Evolutionary conservation across 2,888 invertebrate species (phyloP), one percentile per base, ranked within the genome.

Genomic region (Drosophila leonis): DNA sequence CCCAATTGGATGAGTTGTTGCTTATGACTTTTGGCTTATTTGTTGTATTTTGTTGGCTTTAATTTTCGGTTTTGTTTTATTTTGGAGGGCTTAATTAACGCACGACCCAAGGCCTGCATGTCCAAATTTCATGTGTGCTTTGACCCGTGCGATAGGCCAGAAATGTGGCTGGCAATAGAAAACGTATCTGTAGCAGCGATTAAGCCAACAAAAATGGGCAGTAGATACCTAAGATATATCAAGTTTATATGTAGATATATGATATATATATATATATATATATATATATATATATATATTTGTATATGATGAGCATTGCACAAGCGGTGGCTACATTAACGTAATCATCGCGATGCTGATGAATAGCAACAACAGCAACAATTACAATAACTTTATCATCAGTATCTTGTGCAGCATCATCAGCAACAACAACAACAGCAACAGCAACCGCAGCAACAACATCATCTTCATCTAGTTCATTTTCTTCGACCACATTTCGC

Each of bases 401-500:
- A 49, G 67, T 41, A 52, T 62, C 42, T 44, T 27, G 33, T 57
- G 42, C 44, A 52, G 71, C 52, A 59, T 71, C 60, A 54, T 67
- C 56, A 51, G 35, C 46, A 48, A 9, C 29, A 29, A 5, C 29
- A 29, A 2, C 48, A 27, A 3, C 44, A 44, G 7, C 48, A 46
- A 48, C 39, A 24, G 27, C 46, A 33, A 59, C 59, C 41, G 41
- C 56, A 41, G 42, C 52, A 57, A 46, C 41, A 31, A 31, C 42
- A 51, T 73, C 61, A 61, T 66, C 62, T 59, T 51, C 49, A 72
- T 59, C 62, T 75, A 67, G 75, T 75, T 79, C 66, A 75, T 68
- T 76, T 76, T 78, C 75, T 63, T 78, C 62, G 65, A 59, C 46
- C 46, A 56, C 72, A 65, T 77, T 77, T 85, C 64, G 76, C 62